phyloP scores from a whole-genome alignment of 2,113 vertebrate species.

The Atherinomorus stipes region DNA sequence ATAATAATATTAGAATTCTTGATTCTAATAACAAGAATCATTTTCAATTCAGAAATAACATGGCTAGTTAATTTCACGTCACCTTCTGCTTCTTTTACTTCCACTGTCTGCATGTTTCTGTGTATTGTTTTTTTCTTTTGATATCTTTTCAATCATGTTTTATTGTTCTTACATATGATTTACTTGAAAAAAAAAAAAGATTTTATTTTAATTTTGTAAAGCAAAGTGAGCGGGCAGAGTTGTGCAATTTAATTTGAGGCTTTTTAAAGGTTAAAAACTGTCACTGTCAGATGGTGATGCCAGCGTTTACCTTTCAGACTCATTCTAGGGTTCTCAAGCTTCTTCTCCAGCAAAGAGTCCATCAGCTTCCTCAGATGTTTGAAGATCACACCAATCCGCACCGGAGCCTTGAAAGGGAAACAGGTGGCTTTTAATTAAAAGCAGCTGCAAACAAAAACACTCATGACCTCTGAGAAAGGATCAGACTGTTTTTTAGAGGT shows the following conservation, averaged over 20 bases:
- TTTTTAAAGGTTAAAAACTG: neutral
- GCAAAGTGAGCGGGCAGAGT: too few relatives aligned
- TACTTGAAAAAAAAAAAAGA: too few relatives aligned
- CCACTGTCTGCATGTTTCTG: too few relatives aligned
- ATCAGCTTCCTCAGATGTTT: constrained; percentile 95
- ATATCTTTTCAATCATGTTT: too few relatives aligned
- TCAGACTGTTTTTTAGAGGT: neutral
- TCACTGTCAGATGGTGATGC: neutral
- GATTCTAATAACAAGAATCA: too few relatives aligned
- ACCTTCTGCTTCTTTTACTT: too few relatives aligned
- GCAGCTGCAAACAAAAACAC: neutral
- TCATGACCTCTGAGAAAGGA: neutral
- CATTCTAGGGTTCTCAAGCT: constrained; percentile 95
- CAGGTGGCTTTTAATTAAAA: neutral
- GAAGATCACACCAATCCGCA: constrained; percentile 97
- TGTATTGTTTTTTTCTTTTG: too few relatives aligned
- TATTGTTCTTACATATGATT: too few relatives aligned
- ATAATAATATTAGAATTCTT: too few relatives aligned
- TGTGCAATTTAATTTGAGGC: neutral
- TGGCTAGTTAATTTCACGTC: too few relatives aligned
- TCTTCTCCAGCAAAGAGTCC: constrained; percentile 92
- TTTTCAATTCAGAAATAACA: too few relatives aligned
- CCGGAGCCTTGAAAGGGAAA: constrained; percentile 87
- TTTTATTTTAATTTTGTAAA: too few relatives aligned
- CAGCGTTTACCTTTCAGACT: constrained; percentile 89